Evolutionary conservation across 64 coral and sea anemone species (phyloP).

Genomic region (Acropora tenuis): DNA sequence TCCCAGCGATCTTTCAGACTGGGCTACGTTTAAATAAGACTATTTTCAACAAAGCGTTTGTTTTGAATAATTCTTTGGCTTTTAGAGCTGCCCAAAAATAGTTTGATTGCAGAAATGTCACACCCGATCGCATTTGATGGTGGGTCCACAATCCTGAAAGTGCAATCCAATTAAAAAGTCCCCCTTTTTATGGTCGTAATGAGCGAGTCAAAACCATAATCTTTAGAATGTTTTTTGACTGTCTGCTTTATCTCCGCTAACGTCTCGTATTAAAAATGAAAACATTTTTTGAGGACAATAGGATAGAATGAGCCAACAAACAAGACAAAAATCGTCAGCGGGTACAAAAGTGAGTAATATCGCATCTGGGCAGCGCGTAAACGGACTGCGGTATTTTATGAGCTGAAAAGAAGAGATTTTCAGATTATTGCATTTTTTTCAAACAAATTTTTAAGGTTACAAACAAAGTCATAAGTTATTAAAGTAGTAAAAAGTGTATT

Average conservation of each 20-base stretch:
- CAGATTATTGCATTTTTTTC: too few species aligned
- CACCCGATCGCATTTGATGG: background rate
- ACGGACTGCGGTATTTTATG: background rate
- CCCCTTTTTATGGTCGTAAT: background rate
- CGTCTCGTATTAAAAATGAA: background rate
- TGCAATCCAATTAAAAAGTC: too few species aligned
- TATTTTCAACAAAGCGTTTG: background rate
- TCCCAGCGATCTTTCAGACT: background rate
- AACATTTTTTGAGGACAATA: too few species aligned
- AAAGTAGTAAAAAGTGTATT: too few species aligned
- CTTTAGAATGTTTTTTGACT: background rate
- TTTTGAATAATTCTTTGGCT: background rate
- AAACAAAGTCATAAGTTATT: too few species aligned
- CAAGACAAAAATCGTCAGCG: constrained; percentile 30
- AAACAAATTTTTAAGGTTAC: too few species aligned
- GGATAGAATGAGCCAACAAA: background rate
- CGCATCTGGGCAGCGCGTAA: background rate
- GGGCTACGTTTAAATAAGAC: background rate
- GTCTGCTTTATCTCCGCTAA: background rate
- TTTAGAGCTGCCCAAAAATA: background rate
- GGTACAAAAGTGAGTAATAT: background rate
- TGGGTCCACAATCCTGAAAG: too few species aligned
- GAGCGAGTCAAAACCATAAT: background rate
- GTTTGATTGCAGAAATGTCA: background rate
- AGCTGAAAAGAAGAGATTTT: too few species aligned